phyloP scores from a whole-genome alignment of 2,113 vertebrate genomes.

The Lepisosteus osseus region DNA sequence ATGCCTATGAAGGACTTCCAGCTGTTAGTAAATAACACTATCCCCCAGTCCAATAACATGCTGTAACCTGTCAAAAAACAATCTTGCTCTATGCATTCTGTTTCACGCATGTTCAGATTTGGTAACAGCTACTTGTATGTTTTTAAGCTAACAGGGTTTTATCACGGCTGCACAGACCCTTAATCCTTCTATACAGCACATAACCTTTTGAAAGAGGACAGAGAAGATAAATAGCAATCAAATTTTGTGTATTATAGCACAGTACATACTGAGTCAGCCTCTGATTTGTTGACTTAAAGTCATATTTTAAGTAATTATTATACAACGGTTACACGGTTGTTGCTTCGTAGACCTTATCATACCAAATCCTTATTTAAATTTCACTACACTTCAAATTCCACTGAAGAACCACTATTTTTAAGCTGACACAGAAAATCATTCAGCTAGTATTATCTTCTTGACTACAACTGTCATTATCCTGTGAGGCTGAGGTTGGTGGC shows the following conservation, averaged over 20 bases:
- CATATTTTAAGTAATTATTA: conserved; percentile 22
- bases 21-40: conserved; percentile 24
- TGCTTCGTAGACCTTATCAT: conserved; percentile 26
- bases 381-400: conserved; percentile 16
- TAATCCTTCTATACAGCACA: conserved; percentile 43
- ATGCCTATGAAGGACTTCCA: conserved; percentile 19
- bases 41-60: conserved; percentile 19
- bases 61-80: conserved; percentile 27
- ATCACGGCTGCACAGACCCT: conserved; percentile 43
- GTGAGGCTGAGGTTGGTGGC: conserved; percentile 11
- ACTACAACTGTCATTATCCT: conserved; percentile 27
- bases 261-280: conserved; percentile 16
- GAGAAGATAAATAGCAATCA: conserved; percentile 45
- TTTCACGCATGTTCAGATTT: conserved; percentile 22
- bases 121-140: conserved; percentile 34
- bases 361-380: conserved; percentile 26
- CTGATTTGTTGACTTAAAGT: conserved; percentile 20
- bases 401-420: conserved; percentile 27
- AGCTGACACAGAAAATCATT: conserved; percentile 27
- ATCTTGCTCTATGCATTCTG: conserved; percentile 21
- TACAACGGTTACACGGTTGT: conserved; percentile 20
- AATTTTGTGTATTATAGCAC: conserved; percentile 31
- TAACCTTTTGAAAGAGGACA: conserved; percentile 43
- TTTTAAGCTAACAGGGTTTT: conserved; percentile 40
- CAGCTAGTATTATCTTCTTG: conserved; percentile 27